Conservation (phyloP, 2,797 vertebrate genomes). For the Myotis pilosus region DNA sequence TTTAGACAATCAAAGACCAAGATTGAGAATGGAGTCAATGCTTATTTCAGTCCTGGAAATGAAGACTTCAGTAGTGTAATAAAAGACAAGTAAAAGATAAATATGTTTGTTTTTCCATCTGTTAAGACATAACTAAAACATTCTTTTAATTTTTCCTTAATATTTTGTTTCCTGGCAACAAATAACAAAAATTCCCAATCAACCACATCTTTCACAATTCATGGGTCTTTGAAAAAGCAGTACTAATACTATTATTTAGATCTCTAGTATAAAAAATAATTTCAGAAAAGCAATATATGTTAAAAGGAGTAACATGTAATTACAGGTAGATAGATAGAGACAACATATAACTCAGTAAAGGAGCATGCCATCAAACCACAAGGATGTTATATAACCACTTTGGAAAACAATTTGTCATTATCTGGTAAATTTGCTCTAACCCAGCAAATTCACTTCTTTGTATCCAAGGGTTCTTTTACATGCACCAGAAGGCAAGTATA, state of each 20-base stretch:
- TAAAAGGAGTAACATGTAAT: not conserved
- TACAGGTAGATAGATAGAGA: not conserved
- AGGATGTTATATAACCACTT: not conserved
- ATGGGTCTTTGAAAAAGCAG: conserved; percentile 58
- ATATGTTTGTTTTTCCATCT: conserved; percentile 74
- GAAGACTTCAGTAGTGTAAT: conserved; percentile 38
- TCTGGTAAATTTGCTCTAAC: conserved; percentile 5
- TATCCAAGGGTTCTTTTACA: not conserved
- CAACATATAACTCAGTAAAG: not conserved
- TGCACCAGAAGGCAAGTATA: not conserved
- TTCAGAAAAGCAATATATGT: not conserved
- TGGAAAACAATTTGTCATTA: conserved; percentile 30
- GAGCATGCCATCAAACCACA: not conserved
- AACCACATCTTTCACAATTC: conserved; percentile 79
- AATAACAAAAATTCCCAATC: conserved; percentile 81
- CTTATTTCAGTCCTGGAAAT: conserved; percentile 35
- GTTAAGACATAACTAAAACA: conserved; percentile 74
- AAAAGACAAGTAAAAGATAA: conserved; percentile 65
- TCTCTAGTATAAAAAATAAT: conserved; percentile 43
- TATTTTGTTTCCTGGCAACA: conserved; percentile 86
- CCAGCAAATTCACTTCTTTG: not conserved
- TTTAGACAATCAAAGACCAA: conserved; percentile 49
- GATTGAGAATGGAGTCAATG: conserved; percentile 5
- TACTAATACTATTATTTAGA: conserved; percentile 52
- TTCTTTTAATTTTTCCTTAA: conserved; percentile 72